Percentiles rank a stretch among this genome's conserved stretches.
Conservation (phyloP, 1,140 invertebrate species). For the Antheraea pernyi region DNA sequence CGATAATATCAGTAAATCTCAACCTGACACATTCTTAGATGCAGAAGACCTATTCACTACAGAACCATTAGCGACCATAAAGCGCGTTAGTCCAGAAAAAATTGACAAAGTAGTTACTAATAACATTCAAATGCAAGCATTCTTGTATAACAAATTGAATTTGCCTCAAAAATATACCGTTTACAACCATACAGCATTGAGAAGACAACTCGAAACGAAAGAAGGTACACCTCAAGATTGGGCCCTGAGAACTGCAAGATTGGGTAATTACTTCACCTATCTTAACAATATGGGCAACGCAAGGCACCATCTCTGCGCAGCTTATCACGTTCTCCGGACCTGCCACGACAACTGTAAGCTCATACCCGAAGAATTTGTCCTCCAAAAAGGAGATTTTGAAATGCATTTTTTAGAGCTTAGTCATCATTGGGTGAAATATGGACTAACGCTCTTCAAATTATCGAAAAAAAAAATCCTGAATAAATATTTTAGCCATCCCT, state of each 20-base stretch:
- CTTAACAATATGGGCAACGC: slow-evolving; percentile 70
- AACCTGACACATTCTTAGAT: slow-evolving; percentile 51
- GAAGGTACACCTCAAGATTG: slow-evolving; percentile 82
- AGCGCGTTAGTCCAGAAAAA: slow-evolving; percentile 60
- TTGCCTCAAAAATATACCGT: slow-evolving; percentile 75
- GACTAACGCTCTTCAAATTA: slow-evolving; percentile 79
- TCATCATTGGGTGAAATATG: slow-evolving; percentile 84
- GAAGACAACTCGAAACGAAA: slow-evolving; percentile 80
- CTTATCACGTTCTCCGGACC: slow-evolving; percentile 73
- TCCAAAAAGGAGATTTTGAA: slow-evolving; percentile 74
- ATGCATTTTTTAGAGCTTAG: slow-evolving; percentile 81
- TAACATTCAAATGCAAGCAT: slow-evolving; percentile 76
- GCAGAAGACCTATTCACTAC: slow-evolving; percentile 61
- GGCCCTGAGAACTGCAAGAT: slow-evolving; percentile 81
- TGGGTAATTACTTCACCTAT: slow-evolving; percentile 80
- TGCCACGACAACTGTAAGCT: slow-evolving; percentile 74
- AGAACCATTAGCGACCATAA: slow-evolving; percentile 44
- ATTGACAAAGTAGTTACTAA: slow-evolving; percentile 75
- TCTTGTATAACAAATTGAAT: slow-evolving; percentile 73
- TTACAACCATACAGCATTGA: slow-evolving; percentile 82
- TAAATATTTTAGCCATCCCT: slow-evolving; percentile 53
- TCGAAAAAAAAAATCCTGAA: slow-evolving; percentile 76
- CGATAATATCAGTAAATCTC: slow-evolving; percentile 51
- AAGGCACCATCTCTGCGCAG: slow-evolving; percentile 80
- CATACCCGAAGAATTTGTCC: slow-evolving; percentile 58